Conservation (phyloP, 2,113 vertebrate species). For the Lichenostomus cassidix region DNA sequence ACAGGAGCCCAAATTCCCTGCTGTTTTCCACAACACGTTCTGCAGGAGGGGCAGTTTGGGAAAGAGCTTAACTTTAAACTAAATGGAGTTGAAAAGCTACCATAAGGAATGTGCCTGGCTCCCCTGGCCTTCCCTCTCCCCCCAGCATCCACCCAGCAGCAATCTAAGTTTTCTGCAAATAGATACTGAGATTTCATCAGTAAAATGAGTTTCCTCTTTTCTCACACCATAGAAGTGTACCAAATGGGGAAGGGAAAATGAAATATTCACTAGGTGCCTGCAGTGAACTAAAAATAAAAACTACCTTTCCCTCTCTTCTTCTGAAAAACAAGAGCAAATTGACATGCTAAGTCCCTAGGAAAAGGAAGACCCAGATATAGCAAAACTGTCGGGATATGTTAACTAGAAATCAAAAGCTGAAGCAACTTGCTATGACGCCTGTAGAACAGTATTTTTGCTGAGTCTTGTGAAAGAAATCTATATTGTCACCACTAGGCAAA, state of each 20-base stretch:
- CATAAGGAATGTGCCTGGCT: background rate
- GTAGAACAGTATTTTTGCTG: slow-evolving; percentile 55
- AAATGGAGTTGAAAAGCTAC: background rate
- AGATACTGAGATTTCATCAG: background rate
- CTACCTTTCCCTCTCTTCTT: background rate
- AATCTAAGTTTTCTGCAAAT: background rate
- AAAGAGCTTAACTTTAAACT: background rate
- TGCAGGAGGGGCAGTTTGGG: background rate
- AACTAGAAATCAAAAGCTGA: slow-evolving; percentile 17
- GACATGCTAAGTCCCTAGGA: background rate
- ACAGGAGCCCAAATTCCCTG: background rate
- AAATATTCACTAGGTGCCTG: background rate
- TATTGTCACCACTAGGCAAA: slow-evolving; percentile 42
- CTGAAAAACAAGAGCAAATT: background rate
- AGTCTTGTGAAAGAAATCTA: slow-evolving; percentile 48
- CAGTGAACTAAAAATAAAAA: background rate
- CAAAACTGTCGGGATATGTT: background rate
- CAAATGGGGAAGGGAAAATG: background rate
- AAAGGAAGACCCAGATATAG: background rate
- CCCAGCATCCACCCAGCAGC: background rate
- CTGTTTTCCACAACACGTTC: background rate
- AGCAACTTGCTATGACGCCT: background rate
- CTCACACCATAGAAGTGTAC: background rate
- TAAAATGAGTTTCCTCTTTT: background rate
- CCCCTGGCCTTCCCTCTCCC: background rate